Evolutionary conservation across 2,888 invertebrate species (phyloP), one percentile per base, ranked within the genome.

Genomic region (Sisyra terminalis): DNA sequence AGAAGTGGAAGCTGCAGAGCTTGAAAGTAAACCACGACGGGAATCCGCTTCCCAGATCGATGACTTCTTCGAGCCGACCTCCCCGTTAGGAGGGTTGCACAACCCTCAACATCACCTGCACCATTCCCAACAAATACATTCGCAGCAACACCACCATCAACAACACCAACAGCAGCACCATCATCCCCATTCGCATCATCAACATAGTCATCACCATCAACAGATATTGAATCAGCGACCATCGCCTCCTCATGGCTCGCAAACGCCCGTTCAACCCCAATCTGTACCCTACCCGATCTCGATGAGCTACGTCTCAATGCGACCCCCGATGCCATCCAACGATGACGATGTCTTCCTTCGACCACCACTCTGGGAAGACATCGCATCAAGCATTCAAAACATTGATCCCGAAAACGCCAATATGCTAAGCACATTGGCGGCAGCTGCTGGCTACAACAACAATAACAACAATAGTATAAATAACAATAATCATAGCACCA

Each of bases 361-460:
- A 54, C 87, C 88, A 36, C 84, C 86, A 29, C 71, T 88, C 34
- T 89, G 89, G 89, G 88, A 89, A 65, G 88, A 89, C 67, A 87
- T 89, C 59, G 81, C 87, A 49, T 84, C 85, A 60, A 86, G 86
- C 56, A 86, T 88, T 63, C 78, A 86, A 59, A 88, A 87, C 63
- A 79, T 88, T 57, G 88, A 89, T 60, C 85, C 87, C 18, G 87
- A 87, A 61, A 88, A 88, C 59, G 86, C 87, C 42, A 82, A 85
- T 55, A 86, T 87, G 83, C 66, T 87, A 52, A 78, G 80, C 48
- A 70, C 78, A 43, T 63, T 76, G 51, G 60, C 73, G 54, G 50
- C 59, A 54, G 16, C 34, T 4, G 40, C 36, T 34, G 29, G 18
- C 10, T 37, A 36, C 5, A 42, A 48, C 47, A 44, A 43, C 40